phyloP scores from a whole-genome alignment of 1,140 invertebrate genomes.

The Danaus plexippus region DNA sequence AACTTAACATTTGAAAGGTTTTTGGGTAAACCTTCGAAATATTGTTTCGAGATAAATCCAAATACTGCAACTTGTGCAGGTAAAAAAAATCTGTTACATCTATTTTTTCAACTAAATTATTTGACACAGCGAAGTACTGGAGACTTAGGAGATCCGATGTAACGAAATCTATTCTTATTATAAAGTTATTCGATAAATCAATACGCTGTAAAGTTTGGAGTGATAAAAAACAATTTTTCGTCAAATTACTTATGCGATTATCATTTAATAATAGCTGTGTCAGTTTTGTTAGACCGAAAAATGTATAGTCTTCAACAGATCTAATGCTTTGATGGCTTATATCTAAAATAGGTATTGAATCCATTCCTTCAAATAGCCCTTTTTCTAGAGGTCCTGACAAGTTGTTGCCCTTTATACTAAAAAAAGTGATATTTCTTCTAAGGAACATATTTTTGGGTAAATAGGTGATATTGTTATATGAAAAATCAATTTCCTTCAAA shows the following conservation, averaged over 20 bases:
- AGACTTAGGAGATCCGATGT: slow-evolving; percentile 29
- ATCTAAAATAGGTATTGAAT: slow-evolving; percentile 25
- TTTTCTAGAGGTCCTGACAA: slow-evolving; percentile 30
- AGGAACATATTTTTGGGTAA: slow-evolving; percentile 36
- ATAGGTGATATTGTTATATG: slow-evolving; percentile 28
- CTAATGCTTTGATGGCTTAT: slow-evolving; percentile 32
- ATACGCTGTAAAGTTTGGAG: slow-evolving; percentile 26
- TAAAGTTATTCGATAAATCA: slow-evolving; percentile 43
- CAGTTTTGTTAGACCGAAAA: slow-evolving; percentile 29
- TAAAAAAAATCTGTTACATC: slow-evolving; percentile 23
- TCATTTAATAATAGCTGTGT: slow-evolving; percentile 30
- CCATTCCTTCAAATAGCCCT: slow-evolving; percentile 40
- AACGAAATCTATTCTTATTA: slow-evolving; percentile 31
- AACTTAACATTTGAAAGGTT: slow-evolving; percentile 30
- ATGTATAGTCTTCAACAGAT: slow-evolving; percentile 37
- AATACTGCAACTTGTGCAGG: slow-evolving; percentile 27
- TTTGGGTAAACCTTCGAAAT: slow-evolving; percentile 31
- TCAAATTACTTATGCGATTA: slow-evolving; percentile 34
- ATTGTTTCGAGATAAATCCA: slow-evolving; percentile 47
- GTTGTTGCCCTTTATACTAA: slow-evolving; percentile 32
- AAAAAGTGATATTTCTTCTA: slow-evolving; percentile 28
- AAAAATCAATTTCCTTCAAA: slow-evolving; percentile 31
- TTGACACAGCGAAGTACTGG: slow-evolving; percentile 20
- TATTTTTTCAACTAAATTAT: slow-evolving; percentile 33
- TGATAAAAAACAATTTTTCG: slow-evolving; percentile 30